A percentile compares a stretch with the other conserved stretches of the same genome.
phyloP scores from a whole-genome alignment of 1,140 invertebrate species.

The Bombus fervidus region DNA sequence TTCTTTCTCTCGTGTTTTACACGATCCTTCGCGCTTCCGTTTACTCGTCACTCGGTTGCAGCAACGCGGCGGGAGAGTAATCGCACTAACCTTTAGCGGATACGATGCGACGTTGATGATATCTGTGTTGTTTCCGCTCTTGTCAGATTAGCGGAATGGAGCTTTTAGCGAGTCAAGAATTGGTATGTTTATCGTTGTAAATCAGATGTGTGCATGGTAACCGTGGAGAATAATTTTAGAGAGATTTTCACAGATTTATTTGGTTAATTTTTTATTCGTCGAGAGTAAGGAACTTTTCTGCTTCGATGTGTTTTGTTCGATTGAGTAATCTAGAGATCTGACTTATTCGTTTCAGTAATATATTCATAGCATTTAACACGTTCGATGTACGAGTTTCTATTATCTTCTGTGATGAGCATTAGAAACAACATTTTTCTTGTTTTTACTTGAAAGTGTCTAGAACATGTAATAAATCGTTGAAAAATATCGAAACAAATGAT shows the following conservation, averaged over 20 bases:
- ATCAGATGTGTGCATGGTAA: not conserved
- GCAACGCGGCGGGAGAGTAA: constrained; percentile 43
- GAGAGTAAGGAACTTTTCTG: not conserved
- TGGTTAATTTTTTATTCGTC: not conserved
- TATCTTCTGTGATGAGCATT: no score
- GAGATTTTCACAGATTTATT: not conserved
- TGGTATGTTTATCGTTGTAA: not conserved
- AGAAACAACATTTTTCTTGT: no score
- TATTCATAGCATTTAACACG: no score
- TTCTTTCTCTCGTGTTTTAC: constrained; percentile 31
- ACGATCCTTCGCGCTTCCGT: constrained; percentile 43
- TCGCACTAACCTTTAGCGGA: constrained; percentile 47
- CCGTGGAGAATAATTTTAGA: not conserved
- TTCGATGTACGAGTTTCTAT: no score
- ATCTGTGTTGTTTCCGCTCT: not conserved
- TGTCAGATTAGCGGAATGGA: not conserved
- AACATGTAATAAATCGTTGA: no score
- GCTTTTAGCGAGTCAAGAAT: not conserved
- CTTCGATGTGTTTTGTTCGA: no score
- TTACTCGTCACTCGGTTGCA: constrained; percentile 52
- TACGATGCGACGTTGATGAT: not conserved
- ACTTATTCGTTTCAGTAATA: no score
- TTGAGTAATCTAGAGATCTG: no score
- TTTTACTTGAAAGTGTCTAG: no score
- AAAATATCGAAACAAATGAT: no score